Conservation (phyloP, 2,888 invertebrate genomes). For the Elysia crispata region DNA sequence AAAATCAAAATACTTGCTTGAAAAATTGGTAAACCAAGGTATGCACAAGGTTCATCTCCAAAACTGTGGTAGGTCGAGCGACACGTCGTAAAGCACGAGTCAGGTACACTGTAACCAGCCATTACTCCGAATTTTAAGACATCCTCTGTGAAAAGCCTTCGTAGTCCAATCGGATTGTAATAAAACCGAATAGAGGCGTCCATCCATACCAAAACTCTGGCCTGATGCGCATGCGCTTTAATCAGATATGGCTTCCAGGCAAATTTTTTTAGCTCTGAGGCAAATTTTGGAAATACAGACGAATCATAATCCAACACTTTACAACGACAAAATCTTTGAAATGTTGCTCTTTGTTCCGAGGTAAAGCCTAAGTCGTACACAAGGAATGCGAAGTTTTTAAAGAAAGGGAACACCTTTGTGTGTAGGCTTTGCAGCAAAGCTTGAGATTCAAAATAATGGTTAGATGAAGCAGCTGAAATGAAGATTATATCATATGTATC, state of each 20-base stretch:
- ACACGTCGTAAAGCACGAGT: constrained; percentile 7
- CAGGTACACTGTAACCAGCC: neutral
- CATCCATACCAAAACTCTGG: constrained; percentile 37
- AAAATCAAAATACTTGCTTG: constrained; percentile 37
- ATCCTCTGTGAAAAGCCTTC: neutral
- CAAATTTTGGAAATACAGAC: constrained; percentile 24
- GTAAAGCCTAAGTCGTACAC: constrained; percentile 40
- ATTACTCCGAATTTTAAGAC: neutral
- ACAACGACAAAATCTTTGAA: constrained; percentile 30
- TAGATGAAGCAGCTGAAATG: constrained; percentile 47
- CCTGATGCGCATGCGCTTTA: constrained; percentile 24
- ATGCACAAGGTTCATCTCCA: constrained; percentile 49
- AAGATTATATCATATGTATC: constrained; percentile 41
- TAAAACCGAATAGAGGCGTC: constrained; percentile 43
- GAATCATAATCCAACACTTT: constrained; percentile 38
- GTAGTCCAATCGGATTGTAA: neutral
- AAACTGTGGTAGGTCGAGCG: constrained; percentile 43
- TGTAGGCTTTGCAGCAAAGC: constrained; percentile 42
- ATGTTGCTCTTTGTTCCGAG: neutral
- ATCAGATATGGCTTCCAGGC: constrained; percentile 43
- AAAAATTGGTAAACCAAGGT: constrained; percentile 22
- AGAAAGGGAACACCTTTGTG: constrained; percentile 36
- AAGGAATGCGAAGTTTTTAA: constrained; percentile 35
- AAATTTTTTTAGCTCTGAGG: constrained; percentile 17
- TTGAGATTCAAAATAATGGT: constrained; percentile 45